A percentile compares a stretch with the other conserved stretches of the same genome.
Conservation (phyloP, 30 jellyfish, hydroid and myxozoan species). For the Phacellophora camtschatica region DNA sequence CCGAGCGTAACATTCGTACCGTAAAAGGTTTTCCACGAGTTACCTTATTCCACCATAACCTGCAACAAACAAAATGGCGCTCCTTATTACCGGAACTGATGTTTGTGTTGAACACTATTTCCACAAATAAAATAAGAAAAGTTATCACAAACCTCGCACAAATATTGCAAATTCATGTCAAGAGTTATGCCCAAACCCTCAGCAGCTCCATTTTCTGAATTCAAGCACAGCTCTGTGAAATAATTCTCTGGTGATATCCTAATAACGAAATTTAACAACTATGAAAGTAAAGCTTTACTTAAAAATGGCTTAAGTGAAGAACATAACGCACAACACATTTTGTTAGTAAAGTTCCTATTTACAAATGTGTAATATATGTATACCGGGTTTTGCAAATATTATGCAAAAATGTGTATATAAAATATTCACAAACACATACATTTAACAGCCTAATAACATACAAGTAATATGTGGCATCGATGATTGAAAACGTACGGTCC, state of each 20-base stretch:
- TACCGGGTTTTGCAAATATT: too few species aligned
- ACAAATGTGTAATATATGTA: too few species aligned
- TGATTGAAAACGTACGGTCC: too few species aligned
- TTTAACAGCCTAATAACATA: too few species aligned
- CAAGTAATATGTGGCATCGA: too few species aligned
- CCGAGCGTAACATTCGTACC: neutral
- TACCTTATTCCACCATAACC: neutral
- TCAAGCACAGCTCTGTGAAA: constrained; percentile 75
- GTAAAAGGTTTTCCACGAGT: neutral
- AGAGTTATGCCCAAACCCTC: constrained; percentile 81
- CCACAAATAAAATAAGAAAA: neutral
- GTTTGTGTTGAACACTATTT: neutral
- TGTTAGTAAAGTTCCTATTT: too few species aligned
- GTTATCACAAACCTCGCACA: constrained; percentile 70
- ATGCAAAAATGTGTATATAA: too few species aligned
- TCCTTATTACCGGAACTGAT: neutral
- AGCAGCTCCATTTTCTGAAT: constrained; percentile 63
- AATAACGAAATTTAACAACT: neutral
- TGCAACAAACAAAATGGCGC: neutral
- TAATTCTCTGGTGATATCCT: constrained; percentile 88
- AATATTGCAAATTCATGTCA: constrained; percentile 71
- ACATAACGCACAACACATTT: too few species aligned
- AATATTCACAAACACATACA: too few species aligned
- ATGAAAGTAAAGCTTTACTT: too few species aligned
- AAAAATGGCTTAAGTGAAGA: too few species aligned